Conservation (phyloP, 1,140 invertebrate genomes). For the Pseudomyrmex flavicornis region DNA sequence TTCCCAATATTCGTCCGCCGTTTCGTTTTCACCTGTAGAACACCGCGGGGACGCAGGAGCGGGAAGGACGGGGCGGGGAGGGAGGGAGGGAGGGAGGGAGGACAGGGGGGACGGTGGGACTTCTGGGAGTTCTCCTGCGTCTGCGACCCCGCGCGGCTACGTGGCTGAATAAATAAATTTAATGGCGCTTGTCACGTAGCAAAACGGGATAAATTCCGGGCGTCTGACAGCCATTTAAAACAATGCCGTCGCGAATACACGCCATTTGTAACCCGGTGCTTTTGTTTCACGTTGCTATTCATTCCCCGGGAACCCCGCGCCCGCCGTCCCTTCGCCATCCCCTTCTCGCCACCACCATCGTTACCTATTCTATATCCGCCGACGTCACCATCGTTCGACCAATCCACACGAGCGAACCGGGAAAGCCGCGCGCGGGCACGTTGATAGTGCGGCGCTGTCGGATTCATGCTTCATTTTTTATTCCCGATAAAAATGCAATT, state of each 20-base stretch:
- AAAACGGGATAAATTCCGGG: constrained; percentile 84
- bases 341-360: constrained; percentile 59
- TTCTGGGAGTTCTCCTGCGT: constrained; percentile 59
- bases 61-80: not conserved
- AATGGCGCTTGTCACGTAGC: constrained; percentile 82
- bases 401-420: constrained; percentile 39
- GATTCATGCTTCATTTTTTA: constrained; percentile 82
- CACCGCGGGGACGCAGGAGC: not conserved
- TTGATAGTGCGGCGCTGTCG: constrained; percentile 70
- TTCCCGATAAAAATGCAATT: constrained; percentile 83
- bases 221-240: constrained; percentile 85
- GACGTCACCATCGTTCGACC: constrained; percentile 68
- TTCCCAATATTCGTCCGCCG: constrained; percentile 55
- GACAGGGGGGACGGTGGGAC: not conserved
- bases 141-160: constrained; percentile 60
- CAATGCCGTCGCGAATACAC: constrained; percentile 84
- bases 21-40: constrained; percentile 69
- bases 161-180: constrained; percentile 83
- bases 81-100: not conserved
- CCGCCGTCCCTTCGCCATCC: constrained; percentile 33
- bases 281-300: constrained; percentile 84
- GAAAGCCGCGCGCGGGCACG: constrained; percentile 53
- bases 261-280: constrained; percentile 84
- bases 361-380: constrained; percentile 69
- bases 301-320: constrained; percentile 71